Base-by-base conservation (phyloP, 2,797 vertebrate genomes). In the Poeciliopsis gracilis region DNA sequence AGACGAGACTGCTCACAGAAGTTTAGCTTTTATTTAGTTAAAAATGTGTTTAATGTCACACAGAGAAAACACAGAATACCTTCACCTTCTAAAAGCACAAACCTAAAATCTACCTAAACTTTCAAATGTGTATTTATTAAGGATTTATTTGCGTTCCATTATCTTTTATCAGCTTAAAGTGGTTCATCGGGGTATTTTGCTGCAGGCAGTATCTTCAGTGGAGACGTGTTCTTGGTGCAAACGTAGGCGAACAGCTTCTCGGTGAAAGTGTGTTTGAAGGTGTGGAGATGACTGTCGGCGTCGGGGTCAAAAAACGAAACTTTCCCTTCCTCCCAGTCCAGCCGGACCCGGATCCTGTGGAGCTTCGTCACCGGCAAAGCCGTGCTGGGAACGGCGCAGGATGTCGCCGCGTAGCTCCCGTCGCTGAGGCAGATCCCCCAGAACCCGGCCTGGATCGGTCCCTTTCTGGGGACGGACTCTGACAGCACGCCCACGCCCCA, bases 401-500 rank as follows among this genome's bases (percentile, higher is more conserved):
- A 76, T 2, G 0, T 15, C 2, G 76, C 76, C 1, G 0, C 7
- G 18, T 69, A 78, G 41, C 12, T 66, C 9, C 61, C 73, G 15
- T 78, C 0, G 10, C 0, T 1, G 20, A 63, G 10, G 71, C 5
- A 47, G 7, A 86, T 33, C 57, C 69, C 53, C 61, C 70, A 81
- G 76, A 2, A 83, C 7, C 76, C 73, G 9, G 5, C 12, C 2
- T 0, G 5, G 25, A 49, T 30, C 49, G 30, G 0, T 30, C 43
- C 28, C 25, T 74, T 80, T 18, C 46, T 55, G 2, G 2, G 36
- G n/a, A 45, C 45, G 0, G 71, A 75, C 9, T 80, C 7, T 7
- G 2, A 72, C 13, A 77, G 55, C 15, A 80, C 59, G 0, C 90
- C 90, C 0, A 89, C 28, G 0, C 71, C 59, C 91, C 91, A 90